phyloP scores from a whole-genome alignment of 2,113 vertebrate species.

The Danionella cerebrum region DNA sequence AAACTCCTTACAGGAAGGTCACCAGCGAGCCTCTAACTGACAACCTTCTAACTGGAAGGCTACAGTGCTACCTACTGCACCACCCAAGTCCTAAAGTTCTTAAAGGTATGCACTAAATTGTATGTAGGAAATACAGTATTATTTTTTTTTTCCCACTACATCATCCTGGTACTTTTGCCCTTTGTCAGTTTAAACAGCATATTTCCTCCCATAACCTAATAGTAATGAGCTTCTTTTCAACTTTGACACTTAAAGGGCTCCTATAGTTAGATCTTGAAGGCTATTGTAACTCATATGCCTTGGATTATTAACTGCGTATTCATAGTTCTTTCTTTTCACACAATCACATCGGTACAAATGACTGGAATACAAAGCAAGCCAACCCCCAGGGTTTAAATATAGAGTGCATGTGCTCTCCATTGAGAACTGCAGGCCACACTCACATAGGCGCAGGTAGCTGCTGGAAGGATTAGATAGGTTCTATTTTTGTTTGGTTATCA shows the following conservation, averaged over 20 bases:
- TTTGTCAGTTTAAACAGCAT: no score
- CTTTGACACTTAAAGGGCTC: not conserved
- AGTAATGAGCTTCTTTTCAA: not conserved
- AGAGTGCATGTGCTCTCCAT: conserved; percentile 39
- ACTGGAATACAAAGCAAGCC: conserved; percentile 12
- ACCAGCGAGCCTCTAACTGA: no score
- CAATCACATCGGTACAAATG: not conserved
- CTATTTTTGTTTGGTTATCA: conserved; percentile 56
- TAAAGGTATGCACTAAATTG: no score
- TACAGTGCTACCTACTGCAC: no score
- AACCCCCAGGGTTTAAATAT: conserved; percentile 48
- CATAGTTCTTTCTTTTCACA: not conserved
- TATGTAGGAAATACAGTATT: no score
- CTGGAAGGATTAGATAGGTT: conserved; percentile 52
- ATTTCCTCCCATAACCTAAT: no score
- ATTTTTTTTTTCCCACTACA: no score
- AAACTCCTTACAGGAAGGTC: no score
- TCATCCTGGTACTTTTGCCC: no score
- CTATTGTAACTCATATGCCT: not conserved
- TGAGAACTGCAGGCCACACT: conserved; percentile 37
- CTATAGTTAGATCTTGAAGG: not conserved
- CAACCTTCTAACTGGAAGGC: no score
- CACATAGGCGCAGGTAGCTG: conserved; percentile 47
- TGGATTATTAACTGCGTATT: not conserved
- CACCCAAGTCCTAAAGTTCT: no score